Evolutionary conservation across 1,140 invertebrate genomes (phyloP).

Genomic region (Cephus cinctus): DNA sequence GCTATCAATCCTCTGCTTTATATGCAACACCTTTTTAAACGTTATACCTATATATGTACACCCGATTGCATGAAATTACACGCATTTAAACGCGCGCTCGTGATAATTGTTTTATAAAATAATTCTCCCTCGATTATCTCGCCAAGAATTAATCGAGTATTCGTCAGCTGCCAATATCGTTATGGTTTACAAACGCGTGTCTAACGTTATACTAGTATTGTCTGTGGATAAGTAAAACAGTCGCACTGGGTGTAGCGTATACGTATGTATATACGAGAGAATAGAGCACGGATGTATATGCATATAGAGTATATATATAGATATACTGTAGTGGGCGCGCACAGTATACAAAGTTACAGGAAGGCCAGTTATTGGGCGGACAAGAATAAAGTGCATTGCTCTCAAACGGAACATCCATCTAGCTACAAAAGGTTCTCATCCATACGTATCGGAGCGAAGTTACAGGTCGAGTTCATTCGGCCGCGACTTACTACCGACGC

Average conservation of each 20-base stretch:
- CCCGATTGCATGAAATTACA: too few relatives aligned
- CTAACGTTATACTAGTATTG: background rate
- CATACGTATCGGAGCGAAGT: too few relatives aligned
- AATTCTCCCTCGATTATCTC: too few relatives aligned
- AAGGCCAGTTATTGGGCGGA: conserved; percentile 33
- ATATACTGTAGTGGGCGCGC: too few relatives aligned
- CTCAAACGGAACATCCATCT: conserved; percentile 38
- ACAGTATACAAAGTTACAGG: conserved; percentile 14
- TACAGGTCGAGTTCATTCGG: too few relatives aligned
- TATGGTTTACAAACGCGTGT: background rate
- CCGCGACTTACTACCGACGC: conserved; percentile 19
- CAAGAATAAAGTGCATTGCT: conserved; percentile 40
- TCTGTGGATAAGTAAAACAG: background rate
- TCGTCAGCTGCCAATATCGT: background rate
- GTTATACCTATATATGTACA: background rate
- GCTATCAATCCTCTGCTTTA: conserved; percentile 2
- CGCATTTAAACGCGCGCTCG: too few relatives aligned
- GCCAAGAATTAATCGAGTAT: background rate
- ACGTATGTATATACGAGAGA: background rate
- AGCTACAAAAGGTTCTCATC: conserved; percentile 33
- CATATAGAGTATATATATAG: too few relatives aligned
- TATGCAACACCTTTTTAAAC: background rate
- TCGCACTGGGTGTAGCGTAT: background rate
- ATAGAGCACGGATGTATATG: background rate
- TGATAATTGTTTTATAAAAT: too few relatives aligned